phyloP scores from a whole-genome alignment of 2,113 vertebrate species.

The Alexandromys fortis region DNA sequence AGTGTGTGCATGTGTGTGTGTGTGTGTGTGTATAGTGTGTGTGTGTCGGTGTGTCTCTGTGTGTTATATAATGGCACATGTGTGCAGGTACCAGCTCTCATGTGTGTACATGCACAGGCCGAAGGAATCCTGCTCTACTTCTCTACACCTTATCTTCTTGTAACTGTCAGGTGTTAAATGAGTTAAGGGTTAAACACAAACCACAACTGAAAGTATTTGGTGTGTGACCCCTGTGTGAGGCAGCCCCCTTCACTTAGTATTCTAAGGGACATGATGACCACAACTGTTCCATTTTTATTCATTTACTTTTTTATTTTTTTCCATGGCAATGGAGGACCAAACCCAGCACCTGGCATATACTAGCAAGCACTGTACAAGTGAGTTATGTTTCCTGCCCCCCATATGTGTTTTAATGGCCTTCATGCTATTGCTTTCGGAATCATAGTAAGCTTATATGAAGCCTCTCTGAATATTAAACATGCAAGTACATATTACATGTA shows the following conservation, averaged over 20 bases:
- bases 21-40: neutral
- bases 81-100: neutral
- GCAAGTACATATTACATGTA: neutral
- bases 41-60: accelerated
- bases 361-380: neutral
- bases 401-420: neutral
- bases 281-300: neutral
- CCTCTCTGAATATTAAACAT: neutral
- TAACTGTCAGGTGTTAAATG: neutral
- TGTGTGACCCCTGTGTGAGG: neutral
- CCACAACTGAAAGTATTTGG: neutral
- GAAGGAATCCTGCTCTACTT: too few relatives aligned
- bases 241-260: neutral
- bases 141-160: too few relatives aligned
- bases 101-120: neutral
- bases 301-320: neutral
- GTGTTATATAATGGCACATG: neutral
- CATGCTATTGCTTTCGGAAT: neutral
- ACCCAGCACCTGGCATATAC: neutral
- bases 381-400: neutral
- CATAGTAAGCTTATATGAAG: neutral
- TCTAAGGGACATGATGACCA: neutral
- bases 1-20: neutral
- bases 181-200: neutral
- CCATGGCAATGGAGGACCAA: neutral